Conservation (phyloP, 1,140 invertebrate species). For the Aporrectodea caliginosa region DNA sequence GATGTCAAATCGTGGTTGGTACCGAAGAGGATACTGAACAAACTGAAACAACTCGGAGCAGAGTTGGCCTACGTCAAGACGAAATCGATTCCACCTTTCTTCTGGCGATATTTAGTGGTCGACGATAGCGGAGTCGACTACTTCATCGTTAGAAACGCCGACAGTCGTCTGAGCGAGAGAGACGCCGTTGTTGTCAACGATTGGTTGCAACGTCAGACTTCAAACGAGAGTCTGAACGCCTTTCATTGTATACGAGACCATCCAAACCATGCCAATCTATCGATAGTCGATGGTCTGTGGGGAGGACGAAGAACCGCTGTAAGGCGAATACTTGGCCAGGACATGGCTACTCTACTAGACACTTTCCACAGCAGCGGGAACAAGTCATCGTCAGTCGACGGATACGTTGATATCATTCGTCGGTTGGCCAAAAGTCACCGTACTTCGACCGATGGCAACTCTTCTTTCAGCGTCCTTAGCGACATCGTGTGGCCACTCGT, state of each 20-base stretch:
- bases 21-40: constrained; percentile 14
- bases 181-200: constrained; percentile 44
- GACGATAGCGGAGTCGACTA: constrained; percentile 44
- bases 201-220: constrained; percentile 31
- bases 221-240: constrained; percentile 30
- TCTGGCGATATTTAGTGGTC: constrained; percentile 45
- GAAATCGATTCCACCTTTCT: constrained; percentile 1
- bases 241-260: constrained; percentile 48
- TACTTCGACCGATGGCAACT: too few species aligned
- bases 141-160: constrained; percentile 45
- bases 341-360: background rate
- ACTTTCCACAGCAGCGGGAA: background rate
- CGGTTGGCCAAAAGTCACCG: too few species aligned
- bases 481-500: constrained; percentile 22
- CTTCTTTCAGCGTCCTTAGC: background rate
- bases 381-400: background rate
- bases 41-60: constrained; percentile 1
- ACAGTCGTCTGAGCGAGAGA: constrained; percentile 37
- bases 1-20: constrained; percentile 9
- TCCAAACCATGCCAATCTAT: constrained; percentile 29
- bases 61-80: background rate
- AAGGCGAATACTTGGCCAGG: background rate
- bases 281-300: constrained; percentile 12
- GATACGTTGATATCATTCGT: background rate
- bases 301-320: background rate